A percentile compares a stretch with the other conserved stretches of the same genome.
phyloP scores from a whole-genome alignment of 2,113 vertebrate species.

The Periophthalmodon schlosseri region DNA sequence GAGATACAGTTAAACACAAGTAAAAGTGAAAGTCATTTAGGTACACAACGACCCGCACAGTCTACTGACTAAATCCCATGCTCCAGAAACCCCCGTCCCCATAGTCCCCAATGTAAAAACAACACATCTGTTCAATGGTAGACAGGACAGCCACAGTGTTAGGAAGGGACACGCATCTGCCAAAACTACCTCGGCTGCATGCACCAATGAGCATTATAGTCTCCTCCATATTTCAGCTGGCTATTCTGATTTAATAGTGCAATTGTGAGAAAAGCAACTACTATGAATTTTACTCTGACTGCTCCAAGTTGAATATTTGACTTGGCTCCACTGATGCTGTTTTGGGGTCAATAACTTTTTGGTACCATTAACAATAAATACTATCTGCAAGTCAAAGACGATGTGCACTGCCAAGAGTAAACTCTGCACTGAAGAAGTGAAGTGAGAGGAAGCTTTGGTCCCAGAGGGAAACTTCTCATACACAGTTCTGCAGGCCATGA shows the following conservation, averaged over 20 bases:
- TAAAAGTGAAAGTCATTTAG: neutral
- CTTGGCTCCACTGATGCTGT: neutral
- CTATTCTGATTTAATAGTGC: neutral
- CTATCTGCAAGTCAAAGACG: neutral
- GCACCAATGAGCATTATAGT: neutral
- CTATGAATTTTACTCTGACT: neutral
- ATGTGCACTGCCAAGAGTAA: neutral
- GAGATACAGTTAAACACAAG: neutral
- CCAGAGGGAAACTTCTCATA: neutral
- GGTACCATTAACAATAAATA: constrained; percentile 4
- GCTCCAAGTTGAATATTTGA: neutral
- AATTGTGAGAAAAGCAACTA: neutral
- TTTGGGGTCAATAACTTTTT: constrained; percentile 2
- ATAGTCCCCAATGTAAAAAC: neutral
- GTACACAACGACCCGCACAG: neutral
- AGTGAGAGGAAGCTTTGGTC: neutral
- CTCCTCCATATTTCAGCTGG: neutral
- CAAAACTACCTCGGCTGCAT: neutral
- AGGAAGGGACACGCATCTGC: neutral
- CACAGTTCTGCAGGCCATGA: neutral
- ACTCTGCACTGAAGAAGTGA: constrained; percentile 1
- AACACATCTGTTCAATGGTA: neutral
- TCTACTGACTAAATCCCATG: neutral
- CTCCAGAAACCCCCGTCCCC: neutral
- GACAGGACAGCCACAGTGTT: neutral